phyloP scores from a whole-genome alignment of 2,797 vertebrate species.

The Syndactyla subalaris region DNA sequence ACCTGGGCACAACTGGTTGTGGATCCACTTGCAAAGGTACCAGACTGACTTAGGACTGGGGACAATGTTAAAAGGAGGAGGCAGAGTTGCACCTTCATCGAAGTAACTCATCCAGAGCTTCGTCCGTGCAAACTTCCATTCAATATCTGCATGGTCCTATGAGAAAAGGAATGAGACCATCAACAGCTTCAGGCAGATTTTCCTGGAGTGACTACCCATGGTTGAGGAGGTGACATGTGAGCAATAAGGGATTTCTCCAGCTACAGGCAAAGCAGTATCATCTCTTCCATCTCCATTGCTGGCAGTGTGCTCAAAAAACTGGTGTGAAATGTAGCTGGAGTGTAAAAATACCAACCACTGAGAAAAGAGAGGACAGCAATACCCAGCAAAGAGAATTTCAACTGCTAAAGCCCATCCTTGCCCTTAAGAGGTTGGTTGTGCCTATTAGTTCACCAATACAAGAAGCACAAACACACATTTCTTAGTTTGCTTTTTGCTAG shows the following conservation, averaged over 20 bases:
- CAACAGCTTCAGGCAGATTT: background rate
- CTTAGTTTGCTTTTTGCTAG: background rate
- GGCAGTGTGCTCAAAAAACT: background rate
- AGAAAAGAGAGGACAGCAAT: background rate
- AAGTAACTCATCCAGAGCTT: constrained; percentile 99
- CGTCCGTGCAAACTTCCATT: constrained; percentile 96
- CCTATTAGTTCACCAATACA: background rate
- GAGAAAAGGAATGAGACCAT: background rate
- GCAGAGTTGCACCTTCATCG: constrained; percentile 93
- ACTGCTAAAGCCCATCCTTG: background rate
- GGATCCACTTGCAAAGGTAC: constrained; percentile 94
- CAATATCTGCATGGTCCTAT: constrained; percentile 95
- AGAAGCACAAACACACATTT: background rate
- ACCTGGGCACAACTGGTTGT: constrained; percentile 84
- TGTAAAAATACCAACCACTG: background rate
- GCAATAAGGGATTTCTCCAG: background rate
- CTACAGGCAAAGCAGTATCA: background rate
- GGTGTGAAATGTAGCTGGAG: background rate
- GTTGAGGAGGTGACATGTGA: background rate
- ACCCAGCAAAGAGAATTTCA: background rate
- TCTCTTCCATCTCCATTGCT: background rate
- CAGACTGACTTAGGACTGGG: constrained; percentile 94
- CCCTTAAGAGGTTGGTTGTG: background rate
- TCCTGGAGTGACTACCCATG: background rate
- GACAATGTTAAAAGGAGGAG: constrained; percentile 94